phyloP scores from a whole-genome alignment of 2,888 invertebrate genomes.

The Hecatera dysodea region DNA sequence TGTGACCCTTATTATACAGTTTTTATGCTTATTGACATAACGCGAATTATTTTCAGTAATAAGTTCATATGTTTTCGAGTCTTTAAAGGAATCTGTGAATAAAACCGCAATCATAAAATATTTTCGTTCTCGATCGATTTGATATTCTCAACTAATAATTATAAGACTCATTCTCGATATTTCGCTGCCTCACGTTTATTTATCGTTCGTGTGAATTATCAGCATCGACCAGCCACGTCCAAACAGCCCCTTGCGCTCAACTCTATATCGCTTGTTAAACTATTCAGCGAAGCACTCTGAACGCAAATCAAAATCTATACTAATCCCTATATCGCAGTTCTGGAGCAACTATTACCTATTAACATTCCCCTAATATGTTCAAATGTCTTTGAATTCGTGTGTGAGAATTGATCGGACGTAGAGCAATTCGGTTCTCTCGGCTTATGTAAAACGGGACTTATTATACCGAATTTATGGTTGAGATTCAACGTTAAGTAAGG shows the following conservation, averaged over 20 bases:
- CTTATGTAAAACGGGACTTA: constrained; percentile 74
- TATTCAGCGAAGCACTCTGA: constrained; percentile 42
- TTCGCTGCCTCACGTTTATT: constrained; percentile 3
- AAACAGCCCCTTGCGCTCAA: neutral
- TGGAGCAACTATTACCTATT: constrained; percentile 63
- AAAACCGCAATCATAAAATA: neutral
- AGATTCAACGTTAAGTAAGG: constrained; percentile 70
- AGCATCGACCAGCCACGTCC: neutral
- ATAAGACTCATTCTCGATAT: neutral
- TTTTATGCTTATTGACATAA: constrained; percentile 1
- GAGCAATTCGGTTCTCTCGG: constrained; percentile 70
- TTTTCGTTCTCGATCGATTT: neutral
- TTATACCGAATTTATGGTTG: constrained; percentile 70
- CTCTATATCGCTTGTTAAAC: constrained; percentile 21
- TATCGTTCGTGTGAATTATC: constrained; percentile 14
- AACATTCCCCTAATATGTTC: constrained; percentile 79
- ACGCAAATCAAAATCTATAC: constrained; percentile 48
- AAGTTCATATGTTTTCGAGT: neutral
- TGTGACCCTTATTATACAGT: constrained; percentile 4
- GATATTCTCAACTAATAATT: neutral
- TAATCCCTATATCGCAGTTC: constrained; percentile 45
- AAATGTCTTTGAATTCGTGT: constrained; percentile 82
- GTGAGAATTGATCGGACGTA: constrained; percentile 83
- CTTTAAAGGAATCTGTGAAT: neutral
- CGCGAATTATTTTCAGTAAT: constrained; percentile 15